A percentile compares a stretch with the other conserved stretches of the same genome.
These are phyloP conservation scores for Serranus cabrilla DNA, from an alignment of 2,797 vertebrate species.

Conservation along the genomic window DNA sequence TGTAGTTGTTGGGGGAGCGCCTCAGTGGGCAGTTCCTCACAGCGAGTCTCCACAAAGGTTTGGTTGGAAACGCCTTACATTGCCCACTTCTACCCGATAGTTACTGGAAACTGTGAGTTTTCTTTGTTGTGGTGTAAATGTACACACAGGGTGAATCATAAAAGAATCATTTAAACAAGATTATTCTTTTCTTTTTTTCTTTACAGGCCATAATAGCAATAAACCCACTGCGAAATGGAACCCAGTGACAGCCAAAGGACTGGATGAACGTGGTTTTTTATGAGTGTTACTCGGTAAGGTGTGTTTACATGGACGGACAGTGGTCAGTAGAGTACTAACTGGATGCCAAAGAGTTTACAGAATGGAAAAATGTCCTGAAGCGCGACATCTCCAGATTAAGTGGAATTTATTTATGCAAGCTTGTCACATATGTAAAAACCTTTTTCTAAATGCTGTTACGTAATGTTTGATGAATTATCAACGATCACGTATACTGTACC, in stretches of 20 bases:
- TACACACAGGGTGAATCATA: constrained; percentile 18
- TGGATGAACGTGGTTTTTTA: constrained; percentile 87
- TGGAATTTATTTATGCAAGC: constrained; percentile 77
- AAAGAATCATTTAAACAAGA: constrained; percentile 42
- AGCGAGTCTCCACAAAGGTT: too few relatives aligned
- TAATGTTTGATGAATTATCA: constrained; percentile 51
- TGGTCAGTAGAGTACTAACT: constrained; percentile 57
- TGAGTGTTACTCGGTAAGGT: constrained; percentile 77
- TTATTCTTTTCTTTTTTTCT: constrained; percentile 50
- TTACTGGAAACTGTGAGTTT: constrained; percentile 20
- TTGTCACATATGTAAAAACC: constrained; percentile 61
- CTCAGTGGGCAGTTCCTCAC: too few relatives aligned
- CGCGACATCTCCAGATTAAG: constrained; percentile 48
- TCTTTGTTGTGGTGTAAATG: constrained; percentile 36
- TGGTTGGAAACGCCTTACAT: background rate
- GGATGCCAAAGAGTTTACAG: constrained; percentile 84
- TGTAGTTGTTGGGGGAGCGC: too few relatives aligned
- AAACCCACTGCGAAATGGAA: constrained; percentile 89
- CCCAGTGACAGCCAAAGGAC: constrained; percentile 86
- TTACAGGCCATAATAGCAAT: constrained; percentile 87
- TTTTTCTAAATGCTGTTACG: constrained; percentile 57
- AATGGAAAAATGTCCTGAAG: constrained; percentile 66
- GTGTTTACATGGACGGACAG: constrained; percentile 68
- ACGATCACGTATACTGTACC: constrained; percentile 23
- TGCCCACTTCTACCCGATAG: background rate